Base-by-base conservation (phyloP, 2,888 invertebrate species). In the Lottia gigantea region DNA sequence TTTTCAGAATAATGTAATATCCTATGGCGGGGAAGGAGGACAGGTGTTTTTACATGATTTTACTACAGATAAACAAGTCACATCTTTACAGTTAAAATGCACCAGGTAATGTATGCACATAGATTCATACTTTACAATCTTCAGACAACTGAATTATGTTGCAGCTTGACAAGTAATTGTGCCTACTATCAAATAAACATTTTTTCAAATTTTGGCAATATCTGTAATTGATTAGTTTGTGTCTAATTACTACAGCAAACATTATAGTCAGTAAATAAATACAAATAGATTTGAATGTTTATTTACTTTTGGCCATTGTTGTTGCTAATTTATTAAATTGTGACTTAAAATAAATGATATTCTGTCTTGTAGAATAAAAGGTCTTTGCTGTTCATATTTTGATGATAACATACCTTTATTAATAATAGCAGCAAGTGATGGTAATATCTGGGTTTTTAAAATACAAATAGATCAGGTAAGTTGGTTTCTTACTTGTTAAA, bases 381-480 rank as follows among this genome's bases (percentile, higher is more conserved):
- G 80, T 61, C 31, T 83, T 23, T 68, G 70, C 61, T 64, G 75
- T 23, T 64, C 66, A n/a, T 55, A 23, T 46, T 45, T 62, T 64
- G n/a, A 68, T 31, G 64, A 72, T n/a, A 62, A 46, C 16, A 23
- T 70, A 64, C 72, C 88, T 46, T 78, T 85, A 11, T 74, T 90
- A 25, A 80, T 86, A 8, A 92, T 94, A 46, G 93, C 92, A 23
- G 93, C 94, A 8, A 95, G 95, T 89, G 91, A 92, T 73, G 96
- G 96, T 0, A 92, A 93, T 83, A 90, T 95, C 64, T 94, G 94
- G 89, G 88, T 95, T 0, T 95, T 94, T 94, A 90, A 86, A 74
- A 86, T 89, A 66, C 79, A 86, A 68, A 78, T 85, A 71, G 71
- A 71, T 63, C 46, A 79, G 74, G 81, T 79, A 72, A 65, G 25